These are phyloP conservation scores for Rhea americana DNA, from an alignment of 2,113 vertebrate species.

Conservation along the genomic window DNA sequence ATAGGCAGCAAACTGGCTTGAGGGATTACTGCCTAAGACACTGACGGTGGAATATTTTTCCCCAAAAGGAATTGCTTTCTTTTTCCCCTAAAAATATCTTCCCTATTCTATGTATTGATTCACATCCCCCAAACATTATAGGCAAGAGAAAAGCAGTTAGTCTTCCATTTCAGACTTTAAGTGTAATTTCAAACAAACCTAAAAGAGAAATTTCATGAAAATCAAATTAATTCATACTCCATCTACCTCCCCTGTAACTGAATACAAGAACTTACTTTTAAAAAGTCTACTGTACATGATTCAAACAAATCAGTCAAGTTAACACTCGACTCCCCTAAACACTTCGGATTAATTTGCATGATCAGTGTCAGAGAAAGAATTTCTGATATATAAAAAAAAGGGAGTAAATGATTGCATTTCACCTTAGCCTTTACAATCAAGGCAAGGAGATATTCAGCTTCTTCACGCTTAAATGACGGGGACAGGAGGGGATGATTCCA, in stretches of 20 bases:
- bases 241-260: neutral
- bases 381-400: neutral
- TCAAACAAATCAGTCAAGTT: neutral
- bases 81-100: neutral
- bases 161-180: neutral
- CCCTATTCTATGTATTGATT: neutral
- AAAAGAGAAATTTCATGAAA: neutral
- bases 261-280: neutral
- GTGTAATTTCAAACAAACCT: neutral
- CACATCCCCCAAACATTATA: neutral
- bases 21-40: neutral
- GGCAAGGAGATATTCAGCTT: neutral
- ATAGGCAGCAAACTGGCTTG: neutral
- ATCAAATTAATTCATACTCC: neutral
- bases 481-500: neutral
- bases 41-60: neutral
- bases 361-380: neutral
- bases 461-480: neutral
- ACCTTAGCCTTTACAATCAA: neutral
- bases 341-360: neutral
- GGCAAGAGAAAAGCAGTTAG: neutral
- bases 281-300: neutral
- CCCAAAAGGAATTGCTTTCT: neutral
- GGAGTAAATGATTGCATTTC: neutral
- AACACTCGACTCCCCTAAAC: neutral